Percentiles rank a stretch among this genome's conserved stretches.
Conservation (phyloP, 2,113 vertebrate genomes). For the Loxodonta africana region DNA sequence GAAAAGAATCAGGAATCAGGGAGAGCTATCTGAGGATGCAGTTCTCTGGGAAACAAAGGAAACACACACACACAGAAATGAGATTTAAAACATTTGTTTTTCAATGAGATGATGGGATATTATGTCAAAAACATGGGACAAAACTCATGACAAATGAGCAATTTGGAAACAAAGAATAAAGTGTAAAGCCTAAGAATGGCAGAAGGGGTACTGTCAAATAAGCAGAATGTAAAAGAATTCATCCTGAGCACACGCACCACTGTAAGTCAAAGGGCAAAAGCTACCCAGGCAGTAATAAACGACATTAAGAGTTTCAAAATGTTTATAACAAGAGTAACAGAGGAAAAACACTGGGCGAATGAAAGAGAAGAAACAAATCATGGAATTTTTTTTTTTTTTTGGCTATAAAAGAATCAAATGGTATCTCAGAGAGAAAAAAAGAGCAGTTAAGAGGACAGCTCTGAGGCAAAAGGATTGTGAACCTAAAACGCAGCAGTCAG, state of each 20-base stretch:
- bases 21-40: background rate
- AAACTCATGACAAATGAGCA: background rate
- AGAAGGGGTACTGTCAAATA: background rate
- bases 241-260: background rate
- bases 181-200: background rate
- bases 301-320: background rate
- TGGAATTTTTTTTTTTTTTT: background rate
- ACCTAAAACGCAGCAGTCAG: background rate
- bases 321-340: background rate
- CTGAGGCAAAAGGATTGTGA: background rate
- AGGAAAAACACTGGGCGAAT: background rate
- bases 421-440: background rate
- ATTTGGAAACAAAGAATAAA: slow-evolving; percentile 34
- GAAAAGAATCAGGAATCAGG: slow-evolving; percentile 8
- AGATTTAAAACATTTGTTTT: background rate
- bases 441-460: slow-evolving; percentile 40
- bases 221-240: background rate
- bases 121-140: background rate
- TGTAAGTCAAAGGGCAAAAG: background rate
- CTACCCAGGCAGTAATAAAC: background rate
- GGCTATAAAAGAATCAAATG: slow-evolving; percentile 14
- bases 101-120: background rate
- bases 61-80: background rate
- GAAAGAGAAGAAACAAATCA: slow-evolving; percentile 13
- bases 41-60: background rate